phyloP scores from a whole-genome alignment of 1,140 invertebrate genomes.

The Pogonus chalceus region DNA sequence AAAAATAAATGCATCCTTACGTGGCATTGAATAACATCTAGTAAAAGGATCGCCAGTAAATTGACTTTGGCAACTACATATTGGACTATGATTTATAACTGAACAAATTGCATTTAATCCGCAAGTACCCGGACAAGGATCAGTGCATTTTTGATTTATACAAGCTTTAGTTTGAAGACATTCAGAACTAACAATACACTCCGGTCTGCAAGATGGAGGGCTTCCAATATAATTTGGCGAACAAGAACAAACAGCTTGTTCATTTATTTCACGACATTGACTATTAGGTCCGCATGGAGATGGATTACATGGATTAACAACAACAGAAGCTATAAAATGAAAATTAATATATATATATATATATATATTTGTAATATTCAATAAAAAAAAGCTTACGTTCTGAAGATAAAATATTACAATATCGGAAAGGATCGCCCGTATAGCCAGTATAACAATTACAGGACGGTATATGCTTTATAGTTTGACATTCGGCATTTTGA shows the following conservation, averaged over 20 bases:
- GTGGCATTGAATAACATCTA: conserved; percentile 36
- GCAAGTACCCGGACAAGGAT: conserved; percentile 69
- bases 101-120: conserved; percentile 63
- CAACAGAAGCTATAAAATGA: too few species aligned
- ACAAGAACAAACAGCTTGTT: conserved; percentile 42
- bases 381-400: conserved; percentile 43
- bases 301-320: conserved; percentile 42
- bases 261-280: too few species aligned
- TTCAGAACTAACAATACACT: conserved; percentile 62
- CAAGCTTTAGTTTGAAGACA: conserved; percentile 63
- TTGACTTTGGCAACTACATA: conserved; percentile 56
- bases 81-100: conserved; percentile 61
- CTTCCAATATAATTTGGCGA: conserved; percentile 51
- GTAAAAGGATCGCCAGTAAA: conserved; percentile 63
- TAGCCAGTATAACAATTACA: conserved; percentile 47
- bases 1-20: too few species aligned
- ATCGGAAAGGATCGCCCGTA: conserved; percentile 50
- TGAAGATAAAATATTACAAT: conserved; percentile 36
- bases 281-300: too few species aligned
- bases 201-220: conserved; percentile 60
- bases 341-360: conserved; percentile 15
- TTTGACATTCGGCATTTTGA: too few species aligned
- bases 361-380: neutral
- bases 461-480: conserved; percentile 45
- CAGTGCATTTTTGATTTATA: conserved; percentile 59